These are phyloP conservation scores for Irena cyanogastra DNA, from an alignment of 2,113 vertebrate species.

Conservation along the genomic window DNA sequence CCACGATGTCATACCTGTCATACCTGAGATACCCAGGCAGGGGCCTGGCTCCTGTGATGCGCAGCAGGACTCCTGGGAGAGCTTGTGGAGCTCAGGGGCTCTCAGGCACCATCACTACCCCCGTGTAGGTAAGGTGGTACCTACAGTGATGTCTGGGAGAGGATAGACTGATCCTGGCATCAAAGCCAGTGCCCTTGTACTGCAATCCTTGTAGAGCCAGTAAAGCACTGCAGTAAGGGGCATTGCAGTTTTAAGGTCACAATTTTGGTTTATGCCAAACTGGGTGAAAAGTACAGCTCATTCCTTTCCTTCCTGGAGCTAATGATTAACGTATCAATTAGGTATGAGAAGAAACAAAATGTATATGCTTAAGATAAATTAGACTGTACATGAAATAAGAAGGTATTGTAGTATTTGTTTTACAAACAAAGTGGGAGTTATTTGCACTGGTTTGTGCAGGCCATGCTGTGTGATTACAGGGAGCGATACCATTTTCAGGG, in stretches of 20 bases:
- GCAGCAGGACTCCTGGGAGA: background rate
- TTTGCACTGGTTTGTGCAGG: constrained; percentile 39
- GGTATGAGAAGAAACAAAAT: constrained; percentile 48
- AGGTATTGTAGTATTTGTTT: constrained; percentile 59
- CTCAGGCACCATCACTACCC: fast-evolving
- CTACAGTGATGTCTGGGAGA: background rate
- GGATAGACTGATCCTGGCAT: background rate
- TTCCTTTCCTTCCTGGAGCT: constrained; percentile 18
- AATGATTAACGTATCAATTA: constrained; percentile 67
- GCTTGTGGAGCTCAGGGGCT: background rate
- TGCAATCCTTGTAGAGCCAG: background rate
- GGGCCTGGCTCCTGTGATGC: background rate
- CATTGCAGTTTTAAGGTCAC: background rate
- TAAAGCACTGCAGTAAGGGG: background rate
- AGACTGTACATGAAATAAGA: constrained; percentile 1
- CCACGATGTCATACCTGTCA: background rate
- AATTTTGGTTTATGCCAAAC: background rate
- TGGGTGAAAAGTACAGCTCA: constrained; percentile 3
- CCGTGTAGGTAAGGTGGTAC: fast-evolving
- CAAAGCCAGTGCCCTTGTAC: background rate
- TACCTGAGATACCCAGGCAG: background rate
- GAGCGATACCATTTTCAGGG: background rate
- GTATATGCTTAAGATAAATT: constrained; percentile 69
- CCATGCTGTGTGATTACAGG: constrained; percentile 22
- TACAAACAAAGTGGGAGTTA: constrained; percentile 16